A percentile compares a stretch with the other conserved stretches of the same genome.
Conservation (phyloP, 2,113 vertebrate species). For the Corvus moneduloides region DNA sequence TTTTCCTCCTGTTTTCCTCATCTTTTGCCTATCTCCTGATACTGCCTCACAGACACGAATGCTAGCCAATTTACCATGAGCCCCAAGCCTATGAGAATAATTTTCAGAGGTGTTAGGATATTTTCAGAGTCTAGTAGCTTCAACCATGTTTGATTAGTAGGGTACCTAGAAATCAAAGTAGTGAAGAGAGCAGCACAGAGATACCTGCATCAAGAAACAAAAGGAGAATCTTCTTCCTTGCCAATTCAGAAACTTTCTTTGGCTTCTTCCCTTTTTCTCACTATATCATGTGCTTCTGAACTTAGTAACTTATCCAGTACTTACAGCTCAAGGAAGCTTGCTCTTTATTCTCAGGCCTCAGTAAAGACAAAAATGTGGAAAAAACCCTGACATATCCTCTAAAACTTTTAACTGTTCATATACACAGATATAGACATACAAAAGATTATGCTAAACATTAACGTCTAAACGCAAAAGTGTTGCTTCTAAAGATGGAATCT, state of each 20-base stretch:
- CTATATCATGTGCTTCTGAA: background rate
- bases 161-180: background rate
- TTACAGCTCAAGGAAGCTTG: background rate
- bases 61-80: background rate
- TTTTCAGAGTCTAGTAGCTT: background rate
- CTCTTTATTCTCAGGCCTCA: background rate
- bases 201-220: background rate
- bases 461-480: rapidly evolving
- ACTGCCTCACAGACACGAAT: background rate
- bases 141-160: background rate
- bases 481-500: background rate
- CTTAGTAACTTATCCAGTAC: background rate
- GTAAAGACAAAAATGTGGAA: background rate
- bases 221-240: background rate
- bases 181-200: background rate
- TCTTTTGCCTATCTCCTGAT: background rate
- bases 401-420: background rate
- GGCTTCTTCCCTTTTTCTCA: background rate
- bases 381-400: background rate
- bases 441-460: background rate
- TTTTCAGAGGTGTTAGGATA: background rate
- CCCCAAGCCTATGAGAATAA: rapidly evolving
- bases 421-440: background rate
- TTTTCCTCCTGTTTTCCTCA: background rate
- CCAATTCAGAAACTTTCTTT: background rate